phyloP scores from a whole-genome alignment of 2,888 invertebrate genomes.

The Lagria hirta region DNA sequence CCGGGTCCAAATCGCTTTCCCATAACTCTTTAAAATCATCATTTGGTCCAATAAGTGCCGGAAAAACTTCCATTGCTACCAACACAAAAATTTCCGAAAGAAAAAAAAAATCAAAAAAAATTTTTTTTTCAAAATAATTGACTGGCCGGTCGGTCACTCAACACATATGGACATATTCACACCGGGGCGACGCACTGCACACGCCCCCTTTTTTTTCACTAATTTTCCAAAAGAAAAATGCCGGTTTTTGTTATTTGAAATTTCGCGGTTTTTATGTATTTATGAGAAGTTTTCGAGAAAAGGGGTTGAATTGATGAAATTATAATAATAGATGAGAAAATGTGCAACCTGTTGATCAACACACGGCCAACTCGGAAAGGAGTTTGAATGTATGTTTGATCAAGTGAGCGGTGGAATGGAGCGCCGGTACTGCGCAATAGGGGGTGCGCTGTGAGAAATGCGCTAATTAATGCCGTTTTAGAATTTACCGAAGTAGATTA shows the following conservation, averaged over 20 bases:
- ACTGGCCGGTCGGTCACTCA: slow-evolving; percentile 14
- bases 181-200: slow-evolving; percentile 6
- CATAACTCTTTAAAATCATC: slow-evolving; percentile 76
- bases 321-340: background rate
- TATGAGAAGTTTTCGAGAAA: background rate
- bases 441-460: slow-evolving; percentile 1
- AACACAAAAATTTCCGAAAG: background rate
- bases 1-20: slow-evolving; percentile 80
- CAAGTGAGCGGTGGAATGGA: slow-evolving; percentile 9
- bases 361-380: slow-evolving; percentile 5
- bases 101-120: slow-evolving; percentile 1
- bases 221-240: background rate
- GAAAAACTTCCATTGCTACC: slow-evolving; percentile 19
- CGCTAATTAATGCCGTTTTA: slow-evolving; percentile 12
- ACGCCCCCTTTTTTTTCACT: slow-evolving; percentile 15
- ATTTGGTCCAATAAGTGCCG: slow-evolving; percentile 56
- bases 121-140: slow-evolving; percentile 2
- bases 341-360: slow-evolving; percentile 6
- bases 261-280: too few species aligned
- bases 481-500: slow-evolving; percentile 1
- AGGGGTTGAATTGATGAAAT: background rate
- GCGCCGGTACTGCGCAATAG: slow-evolving; percentile 8
- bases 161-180: slow-evolving; percentile 23
- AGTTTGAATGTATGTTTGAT: slow-evolving; percentile 12
- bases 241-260: background rate